Evolutionary conservation across 2,888 invertebrate species (phyloP).

Genomic region (Drosophila ustulata): DNA sequence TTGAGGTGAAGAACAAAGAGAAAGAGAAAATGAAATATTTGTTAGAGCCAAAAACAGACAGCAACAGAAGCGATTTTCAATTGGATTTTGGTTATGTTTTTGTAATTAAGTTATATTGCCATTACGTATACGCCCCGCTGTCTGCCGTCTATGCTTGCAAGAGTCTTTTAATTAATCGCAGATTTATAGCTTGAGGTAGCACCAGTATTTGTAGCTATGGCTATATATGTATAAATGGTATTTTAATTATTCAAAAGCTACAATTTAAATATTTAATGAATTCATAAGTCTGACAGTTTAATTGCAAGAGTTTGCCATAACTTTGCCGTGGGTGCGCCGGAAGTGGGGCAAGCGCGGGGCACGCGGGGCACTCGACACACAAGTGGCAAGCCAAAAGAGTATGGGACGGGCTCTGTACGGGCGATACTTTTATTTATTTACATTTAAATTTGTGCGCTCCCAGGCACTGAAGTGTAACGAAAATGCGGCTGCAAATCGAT

Average conservation of each 20-base stretch:
- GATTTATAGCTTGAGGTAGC: constrained; percentile 72
- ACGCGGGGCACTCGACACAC: constrained; percentile 7
- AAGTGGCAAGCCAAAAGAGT: constrained; percentile 5
- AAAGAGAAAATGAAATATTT: background rate
- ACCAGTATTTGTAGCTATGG: constrained; percentile 23
- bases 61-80: constrained; percentile 60
- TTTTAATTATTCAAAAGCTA: constrained; percentile 81
- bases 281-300: constrained; percentile 81
- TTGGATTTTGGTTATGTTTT: constrained; percentile 74
- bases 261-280: constrained; percentile 81
- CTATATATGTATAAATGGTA: constrained; percentile 67
- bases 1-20: background rate
- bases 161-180: constrained; percentile 75
- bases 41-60: constrained; percentile 31
- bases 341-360: constrained; percentile 15
- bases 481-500: constrained; percentile 15
- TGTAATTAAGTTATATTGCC: constrained; percentile 77
- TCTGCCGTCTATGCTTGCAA: constrained; percentile 11
- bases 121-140: constrained; percentile 69
- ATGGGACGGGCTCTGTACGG: background rate
- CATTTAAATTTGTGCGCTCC: constrained; percentile 43
- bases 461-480: constrained; percentile 3
- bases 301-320: constrained; percentile 75
- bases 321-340: constrained; percentile 46
- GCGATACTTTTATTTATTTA: constrained; percentile 62